Conservation (phyloP, 2,113 vertebrate genomes). For the Triplophysa siluroides region DNA sequence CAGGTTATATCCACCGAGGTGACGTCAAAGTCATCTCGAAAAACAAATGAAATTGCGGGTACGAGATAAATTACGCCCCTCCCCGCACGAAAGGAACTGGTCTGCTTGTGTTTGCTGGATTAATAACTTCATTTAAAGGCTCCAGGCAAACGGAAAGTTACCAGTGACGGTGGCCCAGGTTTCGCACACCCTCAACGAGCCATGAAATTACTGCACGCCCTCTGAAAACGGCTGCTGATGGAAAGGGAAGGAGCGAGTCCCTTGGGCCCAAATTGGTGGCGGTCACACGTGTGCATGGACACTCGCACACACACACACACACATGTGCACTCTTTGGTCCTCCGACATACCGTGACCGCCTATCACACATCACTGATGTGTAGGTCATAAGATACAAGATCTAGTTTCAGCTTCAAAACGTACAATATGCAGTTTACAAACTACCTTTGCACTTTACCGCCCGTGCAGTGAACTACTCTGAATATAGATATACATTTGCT, state of each 20-base stretch:
- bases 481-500: not conserved
- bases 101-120: slow-evolving; percentile 52
- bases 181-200: slow-evolving; percentile 52
- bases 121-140: slow-evolving; percentile 59
- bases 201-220: slow-evolving; percentile 57
- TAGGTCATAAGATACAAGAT: not conserved
- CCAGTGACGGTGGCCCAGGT: slow-evolving; percentile 41
- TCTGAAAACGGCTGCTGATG: slow-evolving; percentile 49
- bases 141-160: slow-evolving; percentile 45
- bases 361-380: not conserved
- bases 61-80: slow-evolving; percentile 7
- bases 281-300: slow-evolving; percentile 7
- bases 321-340: not conserved
- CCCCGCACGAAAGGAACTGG: not conserved
- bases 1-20: slow-evolving; percentile 7
- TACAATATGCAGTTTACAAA: too few relatives aligned
- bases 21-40: slow-evolving; percentile 2
- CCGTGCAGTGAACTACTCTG: too few relatives aligned
- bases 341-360: not conserved
- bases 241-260: slow-evolving; percentile 52
- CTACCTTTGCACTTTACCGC: too few relatives aligned
- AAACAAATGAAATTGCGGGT: slow-evolving; percentile 38
- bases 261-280: slow-evolving; percentile 32
- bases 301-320: not conserved
- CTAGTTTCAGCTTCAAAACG: not conserved